A percentile compares a stretch with the other conserved stretches of the same genome.
Evolutionary conservation across 2,113 vertebrate species (phyloP).

Genomic region (Callipepla californica): DNA sequence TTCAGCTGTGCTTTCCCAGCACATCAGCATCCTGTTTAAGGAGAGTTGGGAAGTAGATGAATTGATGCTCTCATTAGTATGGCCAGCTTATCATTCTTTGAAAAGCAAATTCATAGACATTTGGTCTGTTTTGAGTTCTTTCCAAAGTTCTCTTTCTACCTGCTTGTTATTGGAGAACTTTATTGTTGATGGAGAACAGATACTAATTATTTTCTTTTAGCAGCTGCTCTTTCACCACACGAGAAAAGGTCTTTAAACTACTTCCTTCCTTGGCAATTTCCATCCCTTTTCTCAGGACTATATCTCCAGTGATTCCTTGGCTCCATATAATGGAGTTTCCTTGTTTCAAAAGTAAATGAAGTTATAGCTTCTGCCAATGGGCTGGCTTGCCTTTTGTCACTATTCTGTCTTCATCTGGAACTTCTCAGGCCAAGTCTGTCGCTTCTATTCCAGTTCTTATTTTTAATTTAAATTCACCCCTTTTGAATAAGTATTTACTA

Average conservation of each 20-base stretch:
- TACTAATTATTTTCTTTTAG: slow-evolving; percentile 53
- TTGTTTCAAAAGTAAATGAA: slow-evolving; percentile 30
- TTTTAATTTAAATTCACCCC: background rate
- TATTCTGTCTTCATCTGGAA: slow-evolving; percentile 47
- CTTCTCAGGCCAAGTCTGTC: background rate
- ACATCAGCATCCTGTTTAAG: slow-evolving; percentile 10
- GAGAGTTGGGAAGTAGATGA: background rate
- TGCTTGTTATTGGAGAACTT: slow-evolving; percentile 10
- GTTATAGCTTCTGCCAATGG: slow-evolving; percentile 36
- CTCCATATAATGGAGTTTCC: slow-evolving; percentile 4
- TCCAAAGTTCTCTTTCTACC: slow-evolving; percentile 51
- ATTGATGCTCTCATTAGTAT: slow-evolving; percentile 29
- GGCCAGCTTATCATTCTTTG: background rate
- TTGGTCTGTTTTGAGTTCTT: slow-evolving; percentile 13
- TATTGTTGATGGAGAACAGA: background rate
- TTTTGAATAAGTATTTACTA: background rate
- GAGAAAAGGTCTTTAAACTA: slow-evolving; percentile 42
- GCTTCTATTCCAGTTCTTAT: background rate
- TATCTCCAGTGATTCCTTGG: slow-evolving; percentile 52
- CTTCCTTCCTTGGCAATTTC: slow-evolving; percentile 57
- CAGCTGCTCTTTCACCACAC: slow-evolving; percentile 31
- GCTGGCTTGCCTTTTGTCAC: slow-evolving; percentile 39
- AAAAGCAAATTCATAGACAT: background rate
- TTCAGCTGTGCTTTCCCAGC: slow-evolving; percentile 37
- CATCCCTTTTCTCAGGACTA: slow-evolving; percentile 22